Evolutionary conservation across 1,140 invertebrate species (phyloP), one percentile per base, ranked within the genome.

Genomic region (Rhynchophorus ferrugineus): DNA sequence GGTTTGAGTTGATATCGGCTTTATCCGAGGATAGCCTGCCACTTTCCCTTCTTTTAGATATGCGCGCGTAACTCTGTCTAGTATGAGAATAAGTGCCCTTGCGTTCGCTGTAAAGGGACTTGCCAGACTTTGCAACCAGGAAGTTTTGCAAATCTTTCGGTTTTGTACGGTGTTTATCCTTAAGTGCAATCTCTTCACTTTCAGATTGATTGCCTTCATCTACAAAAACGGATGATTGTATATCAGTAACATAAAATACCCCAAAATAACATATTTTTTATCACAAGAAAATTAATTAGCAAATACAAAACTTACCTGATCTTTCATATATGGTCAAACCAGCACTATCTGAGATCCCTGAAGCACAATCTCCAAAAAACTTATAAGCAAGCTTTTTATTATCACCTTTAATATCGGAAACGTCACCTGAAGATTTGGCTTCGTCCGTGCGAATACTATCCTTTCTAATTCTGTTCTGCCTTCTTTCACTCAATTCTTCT

Each of bases 161-260:
- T 48, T 58, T 60, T 16, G 58, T 56, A 13, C 64, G 48, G 38
- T 68, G 63, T 42, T 68, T 66, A 24, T 68, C 66, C 41, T 68
- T 68, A 7, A 66, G 46, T 1, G 64, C 66, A 5, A 66, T 55
- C 34, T 67, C 63, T 17, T 63, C 64, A 29, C 43, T 59, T 50
- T 61, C 64, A 7, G 52, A 55, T 20, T 55, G 53, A 34, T 49
- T 55, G 9, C 39, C 53, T 38, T 55, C 53, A 39, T 55, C 47
- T 48, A 35, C 11, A 44, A 44, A 13, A 17, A 44, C 1, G 19
- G 19, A 49, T n/a, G 11, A 29, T n/a, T n/a, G n/a, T n/a, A n/a
- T n/a, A n/a, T n/a, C n/a, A n/a, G n/a, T n/a, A n/a, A n/a, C n/a
- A n/a, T n/a, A n/a, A n/a, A n/a, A n/a, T n/a, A n/a, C n/a, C n/a